phyloP scores from a whole-genome alignment of 2,888 invertebrate genomes.

The Drymonia ruficornis region DNA sequence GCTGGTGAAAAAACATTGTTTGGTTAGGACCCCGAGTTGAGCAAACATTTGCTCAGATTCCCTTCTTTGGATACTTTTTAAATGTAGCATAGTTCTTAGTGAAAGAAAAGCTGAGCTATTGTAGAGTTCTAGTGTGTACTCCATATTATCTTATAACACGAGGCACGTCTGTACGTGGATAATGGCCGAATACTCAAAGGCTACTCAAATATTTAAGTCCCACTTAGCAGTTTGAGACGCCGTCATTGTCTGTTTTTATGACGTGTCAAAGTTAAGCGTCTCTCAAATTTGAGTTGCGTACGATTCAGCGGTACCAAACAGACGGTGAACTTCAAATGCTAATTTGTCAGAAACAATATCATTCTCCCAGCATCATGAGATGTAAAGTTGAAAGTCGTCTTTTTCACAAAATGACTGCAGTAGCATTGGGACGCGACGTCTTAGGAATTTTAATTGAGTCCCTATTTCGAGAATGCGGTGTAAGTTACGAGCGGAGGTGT shows the following conservation, averaged over 20 bases:
- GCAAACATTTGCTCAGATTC: conserved; percentile 18
- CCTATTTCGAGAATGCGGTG: conserved; percentile 41
- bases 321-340: not conserved
- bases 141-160: no score
- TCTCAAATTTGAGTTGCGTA: no score
- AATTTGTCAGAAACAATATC: conserved; percentile 1
- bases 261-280: no score
- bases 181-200: no score
- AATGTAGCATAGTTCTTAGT: conserved; percentile 8
- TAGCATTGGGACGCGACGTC: conserved; percentile 59
- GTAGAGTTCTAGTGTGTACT: no score
- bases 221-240: no score
- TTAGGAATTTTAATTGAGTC: conserved; percentile 77
- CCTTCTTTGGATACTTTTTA: conserved; percentile 13
- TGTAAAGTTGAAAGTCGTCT: conserved; percentile 43
- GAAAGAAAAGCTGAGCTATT: no score
- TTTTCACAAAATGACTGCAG: conserved; percentile 63
- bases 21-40: conserved; percentile 17
- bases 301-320: not conserved
- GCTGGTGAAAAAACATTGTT: conserved; percentile 32
- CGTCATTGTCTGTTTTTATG: no score
- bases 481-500: conserved; percentile 26
- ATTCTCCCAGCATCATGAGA: not conserved
- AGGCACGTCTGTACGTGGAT: no score
- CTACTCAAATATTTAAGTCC: no score